phyloP scores from a whole-genome alignment of 2,797 vertebrate species.

The Acipenser transmontanus region DNA sequence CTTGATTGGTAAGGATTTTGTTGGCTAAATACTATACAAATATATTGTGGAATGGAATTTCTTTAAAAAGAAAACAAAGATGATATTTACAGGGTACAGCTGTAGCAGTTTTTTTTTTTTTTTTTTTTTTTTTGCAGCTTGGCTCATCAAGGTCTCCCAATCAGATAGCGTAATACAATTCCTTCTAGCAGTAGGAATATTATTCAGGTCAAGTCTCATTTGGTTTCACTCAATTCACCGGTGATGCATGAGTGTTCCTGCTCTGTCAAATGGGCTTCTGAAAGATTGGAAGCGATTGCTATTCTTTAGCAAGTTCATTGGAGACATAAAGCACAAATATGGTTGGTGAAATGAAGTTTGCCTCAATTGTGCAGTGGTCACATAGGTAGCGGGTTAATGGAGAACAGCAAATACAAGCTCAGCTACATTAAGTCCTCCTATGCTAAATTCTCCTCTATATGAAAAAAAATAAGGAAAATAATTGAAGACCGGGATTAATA shows the following conservation, averaged over 20 bases:
- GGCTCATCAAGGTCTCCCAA: conserved; percentile 8
- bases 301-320: conserved; percentile 15
- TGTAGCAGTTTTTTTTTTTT: background rate
- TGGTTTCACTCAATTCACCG: conserved; percentile 17
- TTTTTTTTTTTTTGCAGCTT: background rate
- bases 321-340: conserved; percentile 16
- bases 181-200: conserved; percentile 9
- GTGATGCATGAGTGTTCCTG: conserved; percentile 18
- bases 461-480: too few relatives aligned
- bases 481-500: too few relatives aligned
- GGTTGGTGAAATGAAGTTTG: conserved; percentile 14
- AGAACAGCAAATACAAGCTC: conserved; percentile 5
- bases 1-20: too few relatives aligned
- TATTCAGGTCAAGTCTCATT: conserved; percentile 19
- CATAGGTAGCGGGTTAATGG: conserved; percentile 12
- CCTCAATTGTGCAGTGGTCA: conserved; percentile 21
- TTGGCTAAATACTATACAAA: too few relatives aligned
- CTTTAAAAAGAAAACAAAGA: too few relatives aligned
- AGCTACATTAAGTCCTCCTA: background rate
- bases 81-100: background rate
- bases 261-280: conserved; percentile 11
- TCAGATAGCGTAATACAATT: conserved; percentile 11
- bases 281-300: conserved; percentile 18
- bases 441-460: too few relatives aligned
- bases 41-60: too few relatives aligned